Evolutionary conservation across 2,113 vertebrate species (phyloP).

Genomic region (Micromys minutus): DNA sequence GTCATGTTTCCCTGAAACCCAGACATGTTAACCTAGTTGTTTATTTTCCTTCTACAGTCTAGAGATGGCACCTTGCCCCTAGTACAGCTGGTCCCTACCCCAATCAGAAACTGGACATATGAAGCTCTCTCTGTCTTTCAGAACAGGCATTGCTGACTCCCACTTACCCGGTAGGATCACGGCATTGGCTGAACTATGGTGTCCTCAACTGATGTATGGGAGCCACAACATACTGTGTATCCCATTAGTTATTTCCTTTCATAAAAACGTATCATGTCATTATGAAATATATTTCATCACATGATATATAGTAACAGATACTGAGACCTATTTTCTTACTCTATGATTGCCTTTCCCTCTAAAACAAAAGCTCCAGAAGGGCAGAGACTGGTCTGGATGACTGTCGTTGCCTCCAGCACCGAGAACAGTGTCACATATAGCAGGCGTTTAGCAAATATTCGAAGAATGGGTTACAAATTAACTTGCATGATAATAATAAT

Average conservation of each 20-base stretch:
- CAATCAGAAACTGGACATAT: background rate
- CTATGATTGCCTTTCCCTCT: background rate
- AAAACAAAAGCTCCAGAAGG: constrained; percentile 7
- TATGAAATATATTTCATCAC: background rate
- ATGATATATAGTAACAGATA: constrained; percentile 4
- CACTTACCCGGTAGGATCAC: background rate
- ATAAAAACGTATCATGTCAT: constrained; percentile 43
- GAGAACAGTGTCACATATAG: background rate
- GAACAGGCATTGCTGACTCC: background rate
- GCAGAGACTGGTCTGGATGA: constrained; percentile 13
- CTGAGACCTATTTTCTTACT: constrained; percentile 12
- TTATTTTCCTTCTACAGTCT: background rate
- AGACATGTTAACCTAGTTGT: background rate
- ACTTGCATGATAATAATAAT: background rate
- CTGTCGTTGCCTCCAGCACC: background rate
- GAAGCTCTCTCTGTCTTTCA: background rate
- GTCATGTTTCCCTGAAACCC: constrained; percentile 12
- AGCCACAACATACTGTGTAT: background rate
- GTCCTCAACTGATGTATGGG: background rate
- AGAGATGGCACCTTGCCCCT: background rate
- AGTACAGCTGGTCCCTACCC: background rate
- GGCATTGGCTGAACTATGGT: background rate
- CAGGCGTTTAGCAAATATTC: constrained; percentile 24
- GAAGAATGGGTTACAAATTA: constrained; percentile 35
- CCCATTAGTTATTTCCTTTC: constrained; percentile 23